A percentile compares a stretch with the other conserved stretches of the same genome.
Conservation (phyloP, 30 jellyfish, hydroid and myxozoan genomes). For the Turritopsis rubra region DNA sequence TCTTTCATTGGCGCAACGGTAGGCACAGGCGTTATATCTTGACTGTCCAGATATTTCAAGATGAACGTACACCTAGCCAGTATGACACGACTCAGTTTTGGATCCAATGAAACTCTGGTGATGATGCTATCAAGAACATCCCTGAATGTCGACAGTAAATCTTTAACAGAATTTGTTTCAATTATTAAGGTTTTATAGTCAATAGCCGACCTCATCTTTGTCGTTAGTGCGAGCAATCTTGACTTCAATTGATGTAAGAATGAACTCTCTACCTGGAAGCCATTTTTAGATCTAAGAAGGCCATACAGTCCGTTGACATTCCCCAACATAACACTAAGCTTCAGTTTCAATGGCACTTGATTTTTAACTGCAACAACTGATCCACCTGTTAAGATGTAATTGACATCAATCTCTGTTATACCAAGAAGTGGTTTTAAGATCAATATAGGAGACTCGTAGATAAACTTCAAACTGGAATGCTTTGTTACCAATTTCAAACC, state of each 20-base stretch:
- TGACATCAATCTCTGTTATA: neutral
- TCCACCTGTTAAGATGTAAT: slow-evolving; percentile 1
- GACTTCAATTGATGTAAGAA: neutral
- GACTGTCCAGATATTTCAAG: neutral
- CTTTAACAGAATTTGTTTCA: neutral
- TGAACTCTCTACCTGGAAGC: neutral
- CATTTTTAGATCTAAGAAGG: neutral
- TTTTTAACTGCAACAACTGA: neutral
- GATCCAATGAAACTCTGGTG: neutral
- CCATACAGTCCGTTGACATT: neutral
- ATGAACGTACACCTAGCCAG: neutral
- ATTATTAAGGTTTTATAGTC: neutral
- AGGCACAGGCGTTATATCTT: slow-evolving; percentile 12
- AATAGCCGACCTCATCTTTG: neutral
- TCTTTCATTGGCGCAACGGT: neutral
- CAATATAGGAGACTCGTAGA: neutral
- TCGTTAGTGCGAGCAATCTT: neutral
- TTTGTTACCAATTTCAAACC: neutral
- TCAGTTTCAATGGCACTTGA: slow-evolving; percentile 5
- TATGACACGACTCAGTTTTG: neutral
- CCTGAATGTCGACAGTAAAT: neutral
- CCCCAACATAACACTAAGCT: slow-evolving; percentile 7
- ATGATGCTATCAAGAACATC: slow-evolving; percentile 7
- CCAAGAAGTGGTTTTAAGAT: neutral
- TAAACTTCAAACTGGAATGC: neutral